Conservation (phyloP, 2,888 invertebrate species). For the Diarsia dahlii region DNA sequence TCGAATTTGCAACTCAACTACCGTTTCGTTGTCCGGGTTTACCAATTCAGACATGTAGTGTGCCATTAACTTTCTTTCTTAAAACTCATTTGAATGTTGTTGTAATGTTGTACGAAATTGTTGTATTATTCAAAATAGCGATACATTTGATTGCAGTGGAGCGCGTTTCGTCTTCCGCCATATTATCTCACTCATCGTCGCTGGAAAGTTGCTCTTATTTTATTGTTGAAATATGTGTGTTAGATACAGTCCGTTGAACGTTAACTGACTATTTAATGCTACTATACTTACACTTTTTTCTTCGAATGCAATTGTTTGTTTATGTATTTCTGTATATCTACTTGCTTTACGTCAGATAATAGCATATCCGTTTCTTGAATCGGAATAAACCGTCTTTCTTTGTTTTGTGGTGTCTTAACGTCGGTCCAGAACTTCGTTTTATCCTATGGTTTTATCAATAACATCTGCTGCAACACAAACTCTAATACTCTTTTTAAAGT, state of each 20-base stretch:
- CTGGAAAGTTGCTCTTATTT: slow-evolving; percentile 73
- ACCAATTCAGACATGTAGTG: slow-evolving; percentile 44
- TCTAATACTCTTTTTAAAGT: neutral
- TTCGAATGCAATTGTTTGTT: slow-evolving; percentile 46
- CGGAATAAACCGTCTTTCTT: neutral
- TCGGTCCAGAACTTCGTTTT: slow-evolving; percentile 6
- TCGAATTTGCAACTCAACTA: slow-evolving; percentile 9
- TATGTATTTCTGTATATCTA: slow-evolving; percentile 20
- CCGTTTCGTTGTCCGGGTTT: slow-evolving; percentile 20
- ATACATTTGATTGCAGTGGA: slow-evolving; percentile 69
- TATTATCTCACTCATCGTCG: slow-evolving; percentile 66
- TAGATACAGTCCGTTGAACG: slow-evolving; percentile 67
- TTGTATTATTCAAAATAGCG: slow-evolving; percentile 71
- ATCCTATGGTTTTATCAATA: neutral
- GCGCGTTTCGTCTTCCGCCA: slow-evolving; percentile 69
- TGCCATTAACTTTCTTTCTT: slow-evolving; percentile 46
- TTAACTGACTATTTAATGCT: slow-evolving; percentile 58
- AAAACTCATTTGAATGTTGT: slow-evolving; percentile 61
- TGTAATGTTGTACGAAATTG: slow-evolving; percentile 61
- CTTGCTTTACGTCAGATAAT: neutral
- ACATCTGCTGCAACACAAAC: neutral
- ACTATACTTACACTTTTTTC: slow-evolving; percentile 60
- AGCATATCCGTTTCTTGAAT: neutral
- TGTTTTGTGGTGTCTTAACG: neutral
- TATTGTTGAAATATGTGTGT: slow-evolving; percentile 64